Base-by-base conservation (phyloP, 2,113 vertebrate species). In the Platanista minor region DNA sequence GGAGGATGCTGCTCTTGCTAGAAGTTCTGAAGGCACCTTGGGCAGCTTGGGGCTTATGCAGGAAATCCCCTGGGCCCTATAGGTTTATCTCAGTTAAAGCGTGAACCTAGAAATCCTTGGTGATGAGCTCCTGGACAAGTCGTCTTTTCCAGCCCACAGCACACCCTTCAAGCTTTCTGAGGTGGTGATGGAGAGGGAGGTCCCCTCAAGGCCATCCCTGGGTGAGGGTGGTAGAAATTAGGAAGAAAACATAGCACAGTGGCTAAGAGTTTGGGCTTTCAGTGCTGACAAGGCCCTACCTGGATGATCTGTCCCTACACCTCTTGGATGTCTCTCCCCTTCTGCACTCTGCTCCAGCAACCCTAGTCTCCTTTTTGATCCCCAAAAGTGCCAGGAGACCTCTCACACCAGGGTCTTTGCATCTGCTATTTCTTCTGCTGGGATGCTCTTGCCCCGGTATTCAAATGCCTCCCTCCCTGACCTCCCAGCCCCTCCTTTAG, bases 231-330 rank as follows among this genome's bases (percentile, higher is more conserved):
- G 62, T 2, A 2, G 59, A 41, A n/a, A 85, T 20, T 6, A 71
- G 66, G 59, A 89, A 46, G 43, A 14, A 14, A 31, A 27, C 4
- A 25, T 0, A 5, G 33, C 31, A 25, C 1, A 59, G 29, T 27
- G 46, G 59, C 54, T 46, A 39, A 57, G 27, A 78, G 66, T 54
- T 10, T 31, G 11, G 54, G 27, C 69, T 84, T 59, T 72, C 46
- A 23, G 1, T 6, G 66, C 25, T 8, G 2, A 52, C 5, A 6
- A 41, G 49, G 4, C 20, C 72, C 36, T 13, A 21, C 4, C 0
- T 64, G 61, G 86, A 25, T 25, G 78, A 25, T 12, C 41, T 67
- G 9, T 18, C 18, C 14, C 27, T 11, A 13, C 14, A 23, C 4
- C 17, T 8, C n/a, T 82, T 0, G 0, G 21, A 8, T 49, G 18